Evolutionary conservation across 2,797 vertebrate genomes (phyloP).

Genomic region (Spinus pinus): DNA sequence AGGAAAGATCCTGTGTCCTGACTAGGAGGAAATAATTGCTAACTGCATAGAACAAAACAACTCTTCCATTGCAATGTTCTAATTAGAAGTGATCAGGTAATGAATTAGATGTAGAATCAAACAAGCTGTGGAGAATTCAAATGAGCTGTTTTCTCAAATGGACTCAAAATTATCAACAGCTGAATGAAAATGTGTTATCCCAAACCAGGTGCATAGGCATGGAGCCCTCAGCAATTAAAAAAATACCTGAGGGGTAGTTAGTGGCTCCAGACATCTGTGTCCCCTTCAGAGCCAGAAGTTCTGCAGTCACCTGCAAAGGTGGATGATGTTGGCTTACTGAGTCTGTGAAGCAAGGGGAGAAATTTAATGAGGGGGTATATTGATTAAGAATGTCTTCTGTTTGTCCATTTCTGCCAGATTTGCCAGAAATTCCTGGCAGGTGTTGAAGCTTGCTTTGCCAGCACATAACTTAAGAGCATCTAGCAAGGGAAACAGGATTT

Average conservation of each 20-base stretch:
- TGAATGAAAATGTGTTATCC: constrained; percentile 13
- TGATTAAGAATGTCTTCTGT: neutral
- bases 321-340: neutral
- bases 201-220: neutral
- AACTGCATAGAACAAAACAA: constrained; percentile 15
- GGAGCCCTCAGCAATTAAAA: neutral
- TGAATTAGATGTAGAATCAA: constrained; percentile 31
- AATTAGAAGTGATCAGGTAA: constrained; percentile 58
- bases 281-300: neutral
- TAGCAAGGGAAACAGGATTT: neutral
- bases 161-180: neutral
- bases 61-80: constrained; percentile 51
- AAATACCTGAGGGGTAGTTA: neutral
- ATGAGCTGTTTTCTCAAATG: constrained; percentile 34
- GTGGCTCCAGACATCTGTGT: neutral
- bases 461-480: neutral
- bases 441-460: neutral
- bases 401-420: neutral
- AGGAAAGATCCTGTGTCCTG: neutral
- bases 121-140: constrained; percentile 52
- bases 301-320: neutral
- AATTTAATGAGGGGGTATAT: neutral
- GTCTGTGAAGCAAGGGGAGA: neutral
- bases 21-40: neutral
- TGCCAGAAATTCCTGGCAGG: neutral